Evolutionary conservation across 2,113 vertebrate species (phyloP).

Genomic region (Aegotheles bennettii): DNA sequence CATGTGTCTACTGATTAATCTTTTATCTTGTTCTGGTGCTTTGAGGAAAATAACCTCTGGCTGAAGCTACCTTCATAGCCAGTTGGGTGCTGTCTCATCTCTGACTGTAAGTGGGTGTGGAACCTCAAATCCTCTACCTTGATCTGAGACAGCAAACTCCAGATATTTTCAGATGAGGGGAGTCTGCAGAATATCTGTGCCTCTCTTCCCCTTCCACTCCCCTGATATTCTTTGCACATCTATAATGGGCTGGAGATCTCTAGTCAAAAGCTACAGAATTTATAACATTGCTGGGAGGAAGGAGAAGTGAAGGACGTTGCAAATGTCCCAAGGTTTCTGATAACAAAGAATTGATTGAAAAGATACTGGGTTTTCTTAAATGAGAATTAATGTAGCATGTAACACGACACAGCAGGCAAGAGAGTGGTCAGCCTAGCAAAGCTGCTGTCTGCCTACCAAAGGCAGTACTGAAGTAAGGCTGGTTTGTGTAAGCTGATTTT

Average conservation of each 20-base stretch:
- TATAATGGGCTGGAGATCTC: neutral
- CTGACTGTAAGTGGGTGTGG: neutral
- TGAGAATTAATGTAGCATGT: neutral
- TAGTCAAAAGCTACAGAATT: neutral
- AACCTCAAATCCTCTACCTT: neutral
- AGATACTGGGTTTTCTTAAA: neutral
- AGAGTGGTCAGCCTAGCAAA: neutral
- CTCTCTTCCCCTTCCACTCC: neutral
- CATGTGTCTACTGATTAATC: neutral
- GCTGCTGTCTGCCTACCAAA: neutral
- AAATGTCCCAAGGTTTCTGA: neutral
- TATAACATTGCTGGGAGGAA: neutral
- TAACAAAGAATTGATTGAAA: neutral
- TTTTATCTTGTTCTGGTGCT: neutral
- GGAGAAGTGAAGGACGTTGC: neutral
- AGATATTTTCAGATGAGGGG: neutral
- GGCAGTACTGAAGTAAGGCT: neutral
- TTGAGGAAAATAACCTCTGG: neutral
- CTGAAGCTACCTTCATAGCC: neutral
- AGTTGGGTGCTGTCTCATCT: neutral
- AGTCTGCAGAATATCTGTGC: neutral
- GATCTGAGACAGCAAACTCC: neutral
- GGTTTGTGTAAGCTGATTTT: neutral
- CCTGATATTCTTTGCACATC: neutral
- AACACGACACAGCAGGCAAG: neutral